Base-by-base conservation (phyloP, 2,888 invertebrate species). In the Tenthredo notha region DNA sequence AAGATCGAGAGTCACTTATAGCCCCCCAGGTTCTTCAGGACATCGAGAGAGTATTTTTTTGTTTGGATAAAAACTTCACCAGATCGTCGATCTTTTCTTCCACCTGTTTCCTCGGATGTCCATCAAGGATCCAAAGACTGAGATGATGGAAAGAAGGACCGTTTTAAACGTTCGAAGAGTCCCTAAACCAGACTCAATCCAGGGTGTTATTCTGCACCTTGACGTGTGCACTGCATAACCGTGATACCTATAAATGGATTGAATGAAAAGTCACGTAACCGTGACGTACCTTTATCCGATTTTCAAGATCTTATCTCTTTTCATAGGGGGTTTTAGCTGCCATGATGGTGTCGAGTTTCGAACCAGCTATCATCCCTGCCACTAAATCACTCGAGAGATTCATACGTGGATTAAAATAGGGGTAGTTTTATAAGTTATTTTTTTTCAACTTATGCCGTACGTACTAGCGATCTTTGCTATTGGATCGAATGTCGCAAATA, bases 241-340 rank as follows among this genome's bases (percentile, higher is more conserved):
- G 9, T 25, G 43, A 29, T 40, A 40, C 33, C n/a, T 43, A 72
- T 77, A 77, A 80, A 61, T 80, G 80, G 37, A 80, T 80, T 80
- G 80, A 80, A 77, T 77, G 40, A 40, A 29, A 12, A 33, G 50
- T 33, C 77, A 61, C 58, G 80, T 80, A 80, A 61, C 80, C 80
- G 80, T 80, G 80, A 80, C 80, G 47, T 50, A 3, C 77, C 72
- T 74, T 29, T 21, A 80, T 61, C 80, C 61, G 61, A 80, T 80
- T 61, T 61, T 40, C 5, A 21, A 74, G 74, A 77, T 77, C 77
- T 12, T 47, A 77, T 77, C 77, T 50, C 6, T 18, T n/a, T 2
- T 7, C 15, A n/a, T 1, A 5, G 25, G 25, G 43, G 40, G n/a
- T 25, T 25, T 1, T 7, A 25, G 40, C 40, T 21, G 40, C 4